Base-by-base conservation (phyloP, 2,888 invertebrate species). In the Andrena minutula region DNA sequence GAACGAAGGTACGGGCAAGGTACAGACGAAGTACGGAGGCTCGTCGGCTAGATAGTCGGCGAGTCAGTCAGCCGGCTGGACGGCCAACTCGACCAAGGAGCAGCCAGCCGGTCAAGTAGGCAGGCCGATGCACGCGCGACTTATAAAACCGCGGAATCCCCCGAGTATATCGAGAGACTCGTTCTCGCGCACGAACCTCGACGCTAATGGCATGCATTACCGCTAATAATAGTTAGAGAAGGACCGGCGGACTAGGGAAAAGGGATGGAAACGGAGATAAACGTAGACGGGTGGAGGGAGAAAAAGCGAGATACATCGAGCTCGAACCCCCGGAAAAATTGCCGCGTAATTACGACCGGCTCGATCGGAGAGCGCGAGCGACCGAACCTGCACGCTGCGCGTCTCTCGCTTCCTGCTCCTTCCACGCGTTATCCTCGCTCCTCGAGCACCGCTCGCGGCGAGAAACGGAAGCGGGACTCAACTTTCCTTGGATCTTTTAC, bases 191-290 rank as follows among this genome's bases (percentile, higher is more conserved):
- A 89, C 89, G 89, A 90, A 90, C 91, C 91, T 91, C 90, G 89
- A 91, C 92, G 91, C 87, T 92, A 92, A 92, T 92, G 89, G 89
- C 90, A 91, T 91, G 90, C 90, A 92, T 92, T 92, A 92, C 89
- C 87, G 89, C 89, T 91, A 90, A 91, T 90, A 91, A 91, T 90
- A 89, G 87, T 90, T 85, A 83, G 74, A 78, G 79, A 68, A 75
- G 63, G 72, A 78, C 69, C 41, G 77, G 51, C 58, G 58, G 60
- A 70, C 69, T 60, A 58, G 77, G 66, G 73, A 64, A 81, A 71
- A 70, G 83, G 78, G 75, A 79, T 76, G 77, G 74, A 72, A 64
- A 70, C 61, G 23, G 61, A 63, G 77, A 74, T 74, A 71, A 82
- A 79, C 41, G 63, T 3, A 1, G 60, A 71, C 77, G 71, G 35